A percentile compares a stretch with the other conserved stretches of the same genome.
Conservation (phyloP, 2,797 vertebrate genomes). For the Schizopygopsis pylzovi region DNA sequence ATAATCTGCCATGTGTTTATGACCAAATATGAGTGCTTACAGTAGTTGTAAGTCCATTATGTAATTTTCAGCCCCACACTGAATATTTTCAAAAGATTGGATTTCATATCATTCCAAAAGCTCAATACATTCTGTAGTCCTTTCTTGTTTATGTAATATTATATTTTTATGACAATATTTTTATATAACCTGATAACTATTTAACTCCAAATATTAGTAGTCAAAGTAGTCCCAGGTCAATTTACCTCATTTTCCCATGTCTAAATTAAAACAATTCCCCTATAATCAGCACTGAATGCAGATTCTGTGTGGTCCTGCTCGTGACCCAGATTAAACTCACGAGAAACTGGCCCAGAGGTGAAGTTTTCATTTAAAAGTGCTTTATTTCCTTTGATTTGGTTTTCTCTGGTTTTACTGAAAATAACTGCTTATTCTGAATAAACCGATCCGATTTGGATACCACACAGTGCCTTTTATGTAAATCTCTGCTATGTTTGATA, state of each 20-base stretch:
- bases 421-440: neutral
- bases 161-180: neutral
- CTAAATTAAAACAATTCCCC: neutral
- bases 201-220: neutral
- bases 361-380: constrained; percentile 15
- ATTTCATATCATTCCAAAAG: neutral
- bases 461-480: constrained; percentile 21
- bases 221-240: neutral
- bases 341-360: constrained; percentile 9
- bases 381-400: constrained; percentile 21
- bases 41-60: neutral
- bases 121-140: neutral
- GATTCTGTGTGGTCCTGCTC: neutral
- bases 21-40: constrained; percentile 4
- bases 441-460: neutral
- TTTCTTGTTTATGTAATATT: neutral
- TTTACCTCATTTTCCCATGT: neutral
- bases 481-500: constrained; percentile 6
- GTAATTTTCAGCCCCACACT: neutral
- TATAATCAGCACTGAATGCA: neutral
- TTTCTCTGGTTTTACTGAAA: neutral
- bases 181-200: neutral
- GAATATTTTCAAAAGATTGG: neutral
- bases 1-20: neutral
- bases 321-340: neutral